These are phyloP conservation scores for Calliopum simillimum DNA, from an alignment of 2,888 invertebrate genomes.

Conservation along the genomic window DNA sequence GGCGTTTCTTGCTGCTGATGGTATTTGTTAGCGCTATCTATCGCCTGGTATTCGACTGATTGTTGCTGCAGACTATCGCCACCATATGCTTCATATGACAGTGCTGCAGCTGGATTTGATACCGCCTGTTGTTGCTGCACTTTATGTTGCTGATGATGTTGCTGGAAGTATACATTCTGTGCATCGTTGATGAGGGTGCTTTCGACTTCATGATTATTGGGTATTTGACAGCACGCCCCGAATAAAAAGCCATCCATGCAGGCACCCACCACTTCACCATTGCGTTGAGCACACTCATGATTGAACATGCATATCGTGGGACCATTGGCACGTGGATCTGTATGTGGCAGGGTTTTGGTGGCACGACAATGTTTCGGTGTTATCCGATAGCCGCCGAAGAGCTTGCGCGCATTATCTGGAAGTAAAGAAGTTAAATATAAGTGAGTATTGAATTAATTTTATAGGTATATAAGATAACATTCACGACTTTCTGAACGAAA, in stretches of 20 bases:
- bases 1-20: slow-evolving; percentile 29
- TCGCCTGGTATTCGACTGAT: slow-evolving; percentile 15
- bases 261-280: slow-evolving; percentile 87
- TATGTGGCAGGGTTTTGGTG: slow-evolving; percentile 72
- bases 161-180: slow-evolving; percentile 57
- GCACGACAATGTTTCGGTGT: slow-evolving; percentile 85
- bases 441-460: neutral
- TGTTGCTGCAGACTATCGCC: slow-evolving; percentile 49
- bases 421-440: slow-evolving; percentile 21
- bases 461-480: too few species aligned
- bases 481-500: too few species aligned
- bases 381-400: slow-evolving; percentile 89
- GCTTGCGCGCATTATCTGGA: slow-evolving; percentile 72
- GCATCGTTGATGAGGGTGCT: slow-evolving; percentile 64
- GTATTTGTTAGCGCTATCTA: slow-evolving; percentile 24
- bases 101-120: slow-evolving; percentile 48
- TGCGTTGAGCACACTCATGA: slow-evolving; percentile 84
- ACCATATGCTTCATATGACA: slow-evolving; percentile 54
- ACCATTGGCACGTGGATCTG: slow-evolving; percentile 72
- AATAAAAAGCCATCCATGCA: slow-evolving; percentile 88
- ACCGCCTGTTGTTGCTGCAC: slow-evolving; percentile 52
- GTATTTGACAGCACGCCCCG: slow-evolving; percentile 88
- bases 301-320: slow-evolving; percentile 94
- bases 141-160: slow-evolving; percentile 54
- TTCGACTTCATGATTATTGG: slow-evolving; percentile 67